A percentile compares a stretch with the other conserved stretches of the same genome.
These are phyloP conservation scores for Tipula unca DNA, from an alignment of 2,888 invertebrate genomes.

Conservation along the genomic window DNA sequence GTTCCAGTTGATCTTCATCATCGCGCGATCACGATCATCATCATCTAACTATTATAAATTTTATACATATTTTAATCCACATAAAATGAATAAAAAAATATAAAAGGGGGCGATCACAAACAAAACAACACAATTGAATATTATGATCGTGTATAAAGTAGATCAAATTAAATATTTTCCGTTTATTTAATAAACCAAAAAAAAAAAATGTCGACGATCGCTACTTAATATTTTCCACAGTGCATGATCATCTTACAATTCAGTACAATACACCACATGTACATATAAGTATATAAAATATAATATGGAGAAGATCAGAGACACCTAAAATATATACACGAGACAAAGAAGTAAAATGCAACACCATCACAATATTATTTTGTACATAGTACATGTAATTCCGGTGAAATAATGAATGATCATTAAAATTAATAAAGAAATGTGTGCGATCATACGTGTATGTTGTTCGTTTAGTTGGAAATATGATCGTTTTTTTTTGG, in stretches of 20 bases:
- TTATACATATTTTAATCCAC: not conserved
- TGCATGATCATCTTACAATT: not conserved
- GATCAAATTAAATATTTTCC: constrained; percentile 14
- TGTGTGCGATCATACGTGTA: not conserved
- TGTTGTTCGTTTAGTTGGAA: not conserved
- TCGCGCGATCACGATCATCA: not conserved
- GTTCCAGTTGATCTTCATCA: not conserved
- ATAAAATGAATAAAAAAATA: not conserved
- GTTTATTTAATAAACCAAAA: not conserved
- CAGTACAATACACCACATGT: not conserved
- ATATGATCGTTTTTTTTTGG: not conserved
- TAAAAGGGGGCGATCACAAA: not conserved
- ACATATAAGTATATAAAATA: not conserved
- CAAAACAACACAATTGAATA: not conserved
- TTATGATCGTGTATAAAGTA: not conserved
- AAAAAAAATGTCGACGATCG: not conserved
- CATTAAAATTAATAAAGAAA: not conserved
- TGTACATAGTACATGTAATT: not conserved
- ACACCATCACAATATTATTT: not conserved
- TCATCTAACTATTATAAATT: not conserved
- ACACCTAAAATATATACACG: not conserved
- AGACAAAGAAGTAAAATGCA: not conserved
- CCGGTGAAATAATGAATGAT: not conserved
- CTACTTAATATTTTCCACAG: not conserved
- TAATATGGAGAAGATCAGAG: not conserved